Base-by-base conservation (phyloP, 2,113 vertebrate genomes). In the Macquaria australasica region DNA sequence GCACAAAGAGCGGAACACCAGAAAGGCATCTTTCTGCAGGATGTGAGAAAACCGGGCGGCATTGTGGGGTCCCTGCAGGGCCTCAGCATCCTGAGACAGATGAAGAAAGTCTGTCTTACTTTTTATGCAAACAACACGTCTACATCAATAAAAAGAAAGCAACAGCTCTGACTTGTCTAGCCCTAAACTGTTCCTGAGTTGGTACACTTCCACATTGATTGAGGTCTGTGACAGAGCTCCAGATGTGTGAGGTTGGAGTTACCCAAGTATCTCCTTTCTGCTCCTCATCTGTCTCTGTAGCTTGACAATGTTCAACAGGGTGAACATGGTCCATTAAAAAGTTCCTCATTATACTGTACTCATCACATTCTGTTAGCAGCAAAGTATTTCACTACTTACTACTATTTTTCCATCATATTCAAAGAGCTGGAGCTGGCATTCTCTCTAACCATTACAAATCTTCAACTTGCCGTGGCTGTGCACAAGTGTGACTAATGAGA, bases 11-110 rank as follows among this genome's bases (percentile, higher is more conserved):
- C 98, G 96, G 89, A 99, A 99, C 77, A 99, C 98, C 28, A 99
- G 96, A 81, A 99, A 99, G 67, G 98, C 98, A 2, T 99, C 98
- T 91, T 99, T 99, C 90, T 99, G 98, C 5, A 99, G 96, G 55
- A 99, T 92, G 79, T 99, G 98, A 21, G 98, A 98, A 94, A 99
- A 99, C 3, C 96, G 96, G 39, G 96, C 91, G 0, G 96, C 92
- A 55, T 88, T 95, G 81, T 96, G 96, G 41, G 95, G 95, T 64
- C 96, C 96, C 87, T 96, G 96, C 1, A 96, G 77, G 15, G 77
- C 86, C 58, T 99, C 98, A 0, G 96, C 93, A 76, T 99, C 98
- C 98, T 99, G 89, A 70, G 8, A 77, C 41, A 87, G 1, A 76
- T 0, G 5, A 14, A 89, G 39, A 69, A 45, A 53, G 18, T 25